These are phyloP conservation scores for Heliconius eleuchia DNA, from an alignment of 1,140 invertebrate species.

Conservation along the genomic window DNA sequence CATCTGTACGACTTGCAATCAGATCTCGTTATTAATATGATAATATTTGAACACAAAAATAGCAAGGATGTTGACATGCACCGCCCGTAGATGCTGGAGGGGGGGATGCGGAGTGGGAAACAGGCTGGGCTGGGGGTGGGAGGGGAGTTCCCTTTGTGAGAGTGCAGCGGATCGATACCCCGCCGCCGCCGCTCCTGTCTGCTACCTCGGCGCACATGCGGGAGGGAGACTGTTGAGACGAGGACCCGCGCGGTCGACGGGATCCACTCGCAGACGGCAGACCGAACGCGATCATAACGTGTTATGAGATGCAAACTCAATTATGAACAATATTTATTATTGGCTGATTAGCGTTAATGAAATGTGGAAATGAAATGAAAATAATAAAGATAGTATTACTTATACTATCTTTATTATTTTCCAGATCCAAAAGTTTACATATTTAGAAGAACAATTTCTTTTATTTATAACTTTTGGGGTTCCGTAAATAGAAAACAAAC, in stretches of 20 bases:
- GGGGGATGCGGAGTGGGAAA: constrained; percentile 15
- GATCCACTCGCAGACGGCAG: not conserved
- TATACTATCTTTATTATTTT: too few species aligned
- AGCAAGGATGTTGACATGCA: constrained; percentile 25
- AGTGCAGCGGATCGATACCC: constrained; percentile 46
- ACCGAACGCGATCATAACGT: not conserved
- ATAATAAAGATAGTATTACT: too few species aligned
- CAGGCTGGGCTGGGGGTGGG: constrained; percentile 14
- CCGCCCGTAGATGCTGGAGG: constrained; percentile 31
- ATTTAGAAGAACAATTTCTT: too few species aligned
- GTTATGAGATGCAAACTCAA: not conserved
- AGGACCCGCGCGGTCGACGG: not conserved
- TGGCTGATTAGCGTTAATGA: not conserved
- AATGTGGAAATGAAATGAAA: not conserved
- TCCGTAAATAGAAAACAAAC: too few species aligned
- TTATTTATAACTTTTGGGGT: too few species aligned
- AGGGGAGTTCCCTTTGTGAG: constrained; percentile 41
- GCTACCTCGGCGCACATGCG: not conserved
- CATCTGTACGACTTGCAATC: not conserved
- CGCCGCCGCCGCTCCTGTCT: constrained; percentile 39
- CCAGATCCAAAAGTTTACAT: too few species aligned
- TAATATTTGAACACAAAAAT: constrained; percentile 21
- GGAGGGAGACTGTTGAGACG: not conserved
- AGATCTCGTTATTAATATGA: constrained; percentile 11
- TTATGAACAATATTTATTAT: not conserved